A percentile compares a stretch with the other conserved stretches of the same genome.
Evolutionary conservation across 2,888 invertebrate genomes (phyloP).

Genomic region (Drosophila mimetica): DNA sequence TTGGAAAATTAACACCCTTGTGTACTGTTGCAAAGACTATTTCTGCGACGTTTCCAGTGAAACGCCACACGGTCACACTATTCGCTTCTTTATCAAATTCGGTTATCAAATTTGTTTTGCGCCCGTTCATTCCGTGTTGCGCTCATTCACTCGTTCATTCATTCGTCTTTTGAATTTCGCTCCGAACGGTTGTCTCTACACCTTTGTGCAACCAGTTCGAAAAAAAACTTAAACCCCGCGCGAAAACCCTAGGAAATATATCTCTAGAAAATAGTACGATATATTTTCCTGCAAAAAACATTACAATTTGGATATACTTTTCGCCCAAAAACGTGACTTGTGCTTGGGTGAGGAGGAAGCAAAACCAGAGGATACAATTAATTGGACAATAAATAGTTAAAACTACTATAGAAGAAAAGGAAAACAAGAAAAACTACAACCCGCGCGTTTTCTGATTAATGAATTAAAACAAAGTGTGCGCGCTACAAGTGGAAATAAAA

Average conservation of each 20-base stretch:
- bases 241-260: background rate
- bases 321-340: background rate
- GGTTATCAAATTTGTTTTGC: slow-evolving; percentile 15
- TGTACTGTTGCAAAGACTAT: no score
- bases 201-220: slow-evolving; percentile 3
- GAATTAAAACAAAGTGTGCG: slow-evolving; percentile 44
- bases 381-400: background rate
- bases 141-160: slow-evolving; percentile 4
- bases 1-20: background rate
- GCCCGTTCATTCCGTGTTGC: slow-evolving; percentile 1
- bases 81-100: slow-evolving; percentile 8
- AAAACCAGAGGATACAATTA: background rate
- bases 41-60: background rate
- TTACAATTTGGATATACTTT: slow-evolving; percentile 9
- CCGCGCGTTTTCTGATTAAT: slow-evolving; percentile 46
- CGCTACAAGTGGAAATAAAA: slow-evolving; percentile 64
- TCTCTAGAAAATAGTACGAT: background rate
- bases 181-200: slow-evolving; percentile 9
- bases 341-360: background rate
- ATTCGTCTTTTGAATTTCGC: slow-evolving; percentile 9
- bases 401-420: no score
- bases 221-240: slow-evolving; percentile 4
- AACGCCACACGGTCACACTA: background rate
- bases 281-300: slow-evolving; percentile 1
- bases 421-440: background rate